Evolutionary conservation across 2,797 vertebrate species (phyloP), one percentile per base, ranked within the genome.

Genomic region (Pangasius krempfi): DNA sequence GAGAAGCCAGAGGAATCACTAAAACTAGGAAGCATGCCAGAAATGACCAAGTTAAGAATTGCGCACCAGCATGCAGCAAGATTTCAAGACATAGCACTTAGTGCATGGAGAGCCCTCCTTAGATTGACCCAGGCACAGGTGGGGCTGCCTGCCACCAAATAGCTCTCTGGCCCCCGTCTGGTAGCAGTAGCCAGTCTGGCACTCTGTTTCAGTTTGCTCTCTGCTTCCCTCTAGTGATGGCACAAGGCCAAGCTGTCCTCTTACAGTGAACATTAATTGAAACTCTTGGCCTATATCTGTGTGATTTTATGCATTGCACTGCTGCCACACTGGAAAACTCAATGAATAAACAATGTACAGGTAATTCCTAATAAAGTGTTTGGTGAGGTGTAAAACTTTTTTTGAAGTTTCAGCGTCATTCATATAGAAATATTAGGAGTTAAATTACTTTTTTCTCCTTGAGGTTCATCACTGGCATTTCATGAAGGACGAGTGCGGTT

Each of bases 401-500:
- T 76, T 8, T 10, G 16, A 44, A 47, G 12, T 14, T 47, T 50
- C 25, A 52, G 5, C 27, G 13, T 56, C 52, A 20, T 20, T 79
- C 30, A 79, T 56, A 56, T 79, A 20, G 16, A 56, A 33, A 4
- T 12, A 79, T 22, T 56, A 10, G 33, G 18, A 33, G 7, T 22
- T 56, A 76, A 50, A 47, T 47, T 5, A 13, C 8, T 54, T 37
- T 60, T n/a, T 60, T 44, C 54, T 81, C 10, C 33, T 40, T 81
- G 30, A 81, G 79, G 56, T 40, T 81, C 79, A 40, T 60, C 33
- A 40, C 1, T 81, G 79, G 56, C 79, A 27, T 18, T 37, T 25
- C 30, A 22, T 58, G 30, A 27, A 40, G 79, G 56, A 14, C 20
- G 66, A 78, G 9, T 33, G 0, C 8, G 73, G 73, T 90, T 95